These are phyloP conservation scores for Aramus guarauna DNA, from an alignment of 2,113 vertebrate genomes.

Conservation along the genomic window DNA sequence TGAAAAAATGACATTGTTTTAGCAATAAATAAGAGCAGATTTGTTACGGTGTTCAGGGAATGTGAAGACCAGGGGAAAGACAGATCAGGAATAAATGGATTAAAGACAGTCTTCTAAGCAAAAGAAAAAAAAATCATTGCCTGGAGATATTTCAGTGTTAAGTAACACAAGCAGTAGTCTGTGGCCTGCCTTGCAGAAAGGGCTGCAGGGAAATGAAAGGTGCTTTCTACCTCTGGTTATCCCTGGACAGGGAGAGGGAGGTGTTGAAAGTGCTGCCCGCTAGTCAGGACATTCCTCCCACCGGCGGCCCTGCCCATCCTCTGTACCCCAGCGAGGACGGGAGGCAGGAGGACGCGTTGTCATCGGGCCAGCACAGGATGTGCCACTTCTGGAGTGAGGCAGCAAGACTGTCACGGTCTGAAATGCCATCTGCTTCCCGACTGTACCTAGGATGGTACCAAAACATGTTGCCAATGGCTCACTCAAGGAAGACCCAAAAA, in stretches of 20 bases:
- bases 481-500: background rate
- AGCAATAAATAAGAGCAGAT: background rate
- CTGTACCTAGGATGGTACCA: background rate
- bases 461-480: background rate
- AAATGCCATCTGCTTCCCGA: background rate
- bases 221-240: background rate
- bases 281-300: background rate
- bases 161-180: background rate
- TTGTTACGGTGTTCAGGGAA: background rate
- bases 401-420: background rate
- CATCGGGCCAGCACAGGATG: background rate
- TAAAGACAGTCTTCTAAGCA: background rate
- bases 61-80: background rate
- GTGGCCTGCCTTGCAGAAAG: background rate
- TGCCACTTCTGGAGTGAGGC: background rate
- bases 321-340: background rate
- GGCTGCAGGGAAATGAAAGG: background rate
- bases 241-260: background rate
- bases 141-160: background rate
- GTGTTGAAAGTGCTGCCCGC: background rate
- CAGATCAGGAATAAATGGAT: slow-evolving; percentile 4
- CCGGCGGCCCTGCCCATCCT: background rate
- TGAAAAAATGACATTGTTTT: background rate
- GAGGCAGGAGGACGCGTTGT: rapidly evolving
- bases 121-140: background rate